These are phyloP conservation scores for Drosophila navojoa DNA, from an alignment of 1,140 invertebrate genomes.

Conservation along the genomic window DNA sequence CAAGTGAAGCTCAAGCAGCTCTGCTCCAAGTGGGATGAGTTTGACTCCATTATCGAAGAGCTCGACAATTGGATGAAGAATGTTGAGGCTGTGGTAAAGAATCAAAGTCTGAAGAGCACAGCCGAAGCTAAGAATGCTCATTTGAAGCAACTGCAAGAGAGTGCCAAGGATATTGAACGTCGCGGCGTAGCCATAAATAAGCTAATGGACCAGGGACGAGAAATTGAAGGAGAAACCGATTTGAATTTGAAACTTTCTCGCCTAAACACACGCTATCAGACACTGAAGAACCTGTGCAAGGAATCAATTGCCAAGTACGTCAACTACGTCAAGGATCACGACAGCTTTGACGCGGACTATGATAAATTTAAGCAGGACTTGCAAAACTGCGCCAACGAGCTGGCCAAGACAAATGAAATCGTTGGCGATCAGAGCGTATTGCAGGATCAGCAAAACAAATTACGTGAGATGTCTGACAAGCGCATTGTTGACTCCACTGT, in stretches of 20 bases:
- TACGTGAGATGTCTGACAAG: constrained; percentile 92
- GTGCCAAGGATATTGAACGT: constrained; percentile 90
- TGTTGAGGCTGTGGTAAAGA: constrained; percentile 93
- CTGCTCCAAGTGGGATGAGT: constrained; percentile 91
- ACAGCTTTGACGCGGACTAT: constrained; percentile 91
- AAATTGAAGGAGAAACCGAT: constrained; percentile 91
- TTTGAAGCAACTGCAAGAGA: constrained; percentile 90
- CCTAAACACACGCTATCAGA: constrained; percentile 92
- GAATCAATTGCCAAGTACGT: constrained; percentile 92
- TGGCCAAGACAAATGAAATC: constrained; percentile 92
- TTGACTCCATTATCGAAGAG: constrained; percentile 90
- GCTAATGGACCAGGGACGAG: constrained; percentile 88
- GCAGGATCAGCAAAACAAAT: constrained; percentile 93
- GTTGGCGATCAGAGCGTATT: constrained; percentile 93
- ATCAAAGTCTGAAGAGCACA: constrained; percentile 94
- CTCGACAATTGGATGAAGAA: constrained; percentile 93
- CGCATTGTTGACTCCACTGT: constrained; percentile 91
- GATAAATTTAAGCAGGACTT: constrained; percentile 91
- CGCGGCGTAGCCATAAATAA: constrained; percentile 90
- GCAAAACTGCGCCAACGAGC: constrained; percentile 88
- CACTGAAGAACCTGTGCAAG: constrained; percentile 92
- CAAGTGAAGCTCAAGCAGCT: constrained; percentile 89
- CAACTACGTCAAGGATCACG: constrained; percentile 93
- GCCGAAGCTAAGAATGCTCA: constrained; percentile 92
- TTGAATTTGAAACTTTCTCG: constrained; percentile 91